These are phyloP conservation scores for Acestrorhynchus altus DNA, from an alignment of 2,797 vertebrate genomes.

Conservation along the genomic window DNA sequence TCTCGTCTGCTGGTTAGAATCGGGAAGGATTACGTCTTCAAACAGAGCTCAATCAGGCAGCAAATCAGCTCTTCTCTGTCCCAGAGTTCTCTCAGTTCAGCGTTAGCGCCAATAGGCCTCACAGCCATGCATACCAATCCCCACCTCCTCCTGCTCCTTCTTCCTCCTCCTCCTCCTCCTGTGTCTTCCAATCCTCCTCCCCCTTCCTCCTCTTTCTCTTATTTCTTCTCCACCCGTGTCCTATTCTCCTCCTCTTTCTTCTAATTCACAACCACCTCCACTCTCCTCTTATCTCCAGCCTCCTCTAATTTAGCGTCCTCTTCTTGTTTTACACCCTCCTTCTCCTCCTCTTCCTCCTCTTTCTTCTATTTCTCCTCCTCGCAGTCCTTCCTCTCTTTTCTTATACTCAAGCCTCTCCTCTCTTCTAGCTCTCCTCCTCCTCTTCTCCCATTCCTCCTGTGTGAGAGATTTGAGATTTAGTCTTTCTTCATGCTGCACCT, in stretches of 20 bases:
- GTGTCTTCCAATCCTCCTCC: too few species aligned
- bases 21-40: slow-evolving; percentile 67
- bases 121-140: neutral
- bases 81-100: neutral
- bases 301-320: neutral
- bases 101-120: neutral
- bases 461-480: too few species aligned
- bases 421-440: neutral
- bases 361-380: neutral
- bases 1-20: neutral
- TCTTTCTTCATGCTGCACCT: neutral
- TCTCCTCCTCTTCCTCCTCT: neutral
- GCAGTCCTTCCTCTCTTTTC: too few species aligned
- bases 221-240: neutral
- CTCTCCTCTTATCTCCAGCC: neutral
- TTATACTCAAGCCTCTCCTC: too few species aligned
- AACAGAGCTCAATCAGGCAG: slow-evolving; percentile 68
- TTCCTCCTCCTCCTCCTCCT: neutral
- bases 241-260: neutral
- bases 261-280: neutral
- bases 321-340: neutral
- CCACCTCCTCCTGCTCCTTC: neutral
- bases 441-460: neutral
- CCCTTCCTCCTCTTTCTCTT: neutral
- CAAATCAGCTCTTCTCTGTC: neutral